Percentiles rank a stretch among this genome's conserved stretches.
phyloP scores from a whole-genome alignment of 2,888 invertebrate species.

The Ellobium chinense region DNA sequence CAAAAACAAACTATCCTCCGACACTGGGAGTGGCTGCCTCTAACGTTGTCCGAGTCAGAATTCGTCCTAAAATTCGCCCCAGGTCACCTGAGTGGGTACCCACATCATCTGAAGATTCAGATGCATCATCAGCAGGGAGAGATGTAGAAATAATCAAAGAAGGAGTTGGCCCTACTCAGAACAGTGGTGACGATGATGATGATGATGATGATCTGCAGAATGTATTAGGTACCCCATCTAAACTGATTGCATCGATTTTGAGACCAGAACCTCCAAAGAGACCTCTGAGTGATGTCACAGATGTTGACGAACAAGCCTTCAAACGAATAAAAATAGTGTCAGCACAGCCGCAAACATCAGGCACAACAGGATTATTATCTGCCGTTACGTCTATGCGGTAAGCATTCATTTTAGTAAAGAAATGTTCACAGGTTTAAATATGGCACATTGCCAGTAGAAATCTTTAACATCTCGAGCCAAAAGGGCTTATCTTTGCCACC shows the following conservation, averaged over 20 bases:
- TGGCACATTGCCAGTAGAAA: too few relatives aligned
- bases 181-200: not conserved
- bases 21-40: too few relatives aligned
- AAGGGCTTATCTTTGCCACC: too few relatives aligned
- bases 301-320: not conserved
- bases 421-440: too few relatives aligned
- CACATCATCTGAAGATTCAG: not conserved
- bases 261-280: constrained; percentile 17
- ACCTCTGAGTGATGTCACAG: not conserved
- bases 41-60: not conserved
- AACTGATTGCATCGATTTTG: constrained; percentile 41
- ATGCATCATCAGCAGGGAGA: not conserved
- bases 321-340: not conserved
- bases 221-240: constrained; percentile 36
- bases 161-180: not conserved
- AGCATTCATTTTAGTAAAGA: not conserved
- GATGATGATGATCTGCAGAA: constrained; percentile 12
- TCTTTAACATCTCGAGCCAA: too few relatives aligned
- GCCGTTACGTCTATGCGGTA: not conserved
- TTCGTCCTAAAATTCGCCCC: not conserved
- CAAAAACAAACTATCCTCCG: not conserved
- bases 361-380: not conserved
- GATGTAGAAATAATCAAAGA: constrained; percentile 19
- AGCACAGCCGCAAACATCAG: not conserved
- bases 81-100: constrained; percentile 32